Evolutionary conservation across 2,797 vertebrate species (phyloP).

Genomic region (Pangasius krempfi): DNA sequence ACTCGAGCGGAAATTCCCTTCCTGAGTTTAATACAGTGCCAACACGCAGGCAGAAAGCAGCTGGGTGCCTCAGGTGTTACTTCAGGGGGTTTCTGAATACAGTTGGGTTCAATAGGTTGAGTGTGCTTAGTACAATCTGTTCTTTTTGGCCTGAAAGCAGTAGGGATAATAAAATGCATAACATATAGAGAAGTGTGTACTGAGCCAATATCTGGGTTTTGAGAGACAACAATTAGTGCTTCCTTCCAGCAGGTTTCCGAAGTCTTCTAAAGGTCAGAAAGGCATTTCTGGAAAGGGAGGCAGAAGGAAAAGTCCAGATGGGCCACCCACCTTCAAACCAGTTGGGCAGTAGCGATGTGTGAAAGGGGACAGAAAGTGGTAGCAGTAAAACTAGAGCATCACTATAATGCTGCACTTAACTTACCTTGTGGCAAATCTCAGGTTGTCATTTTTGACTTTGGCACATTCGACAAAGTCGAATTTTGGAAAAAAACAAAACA

Average conservation of each 20-base stretch:
- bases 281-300: neutral
- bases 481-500: neutral
- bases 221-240: slow-evolving; percentile 2
- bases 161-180: slow-evolving; percentile 12
- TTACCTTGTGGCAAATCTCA: neutral
- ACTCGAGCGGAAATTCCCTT: slow-evolving; percentile 45
- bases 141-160: slow-evolving; percentile 6
- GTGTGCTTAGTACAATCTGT: neutral
- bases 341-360: neutral
- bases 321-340: neutral
- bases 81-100: slow-evolving; percentile 22
- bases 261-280: slow-evolving; percentile 10
- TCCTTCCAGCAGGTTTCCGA: neutral
- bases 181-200: neutral
- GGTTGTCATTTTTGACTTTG: neutral
- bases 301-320: slow-evolving; percentile 1
- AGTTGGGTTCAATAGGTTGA: slow-evolving; percentile 5
- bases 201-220: neutral
- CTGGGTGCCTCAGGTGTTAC: slow-evolving; percentile 18
- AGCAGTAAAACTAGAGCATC: neutral
- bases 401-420: no score
- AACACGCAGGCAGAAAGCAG: slow-evolving; percentile 23
- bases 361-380: neutral
- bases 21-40: slow-evolving; percentile 26
- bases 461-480: neutral